Evolutionary conservation across 1,140 invertebrate species (phyloP).

Genomic region (Daktulosphaira vitifoliae): DNA sequence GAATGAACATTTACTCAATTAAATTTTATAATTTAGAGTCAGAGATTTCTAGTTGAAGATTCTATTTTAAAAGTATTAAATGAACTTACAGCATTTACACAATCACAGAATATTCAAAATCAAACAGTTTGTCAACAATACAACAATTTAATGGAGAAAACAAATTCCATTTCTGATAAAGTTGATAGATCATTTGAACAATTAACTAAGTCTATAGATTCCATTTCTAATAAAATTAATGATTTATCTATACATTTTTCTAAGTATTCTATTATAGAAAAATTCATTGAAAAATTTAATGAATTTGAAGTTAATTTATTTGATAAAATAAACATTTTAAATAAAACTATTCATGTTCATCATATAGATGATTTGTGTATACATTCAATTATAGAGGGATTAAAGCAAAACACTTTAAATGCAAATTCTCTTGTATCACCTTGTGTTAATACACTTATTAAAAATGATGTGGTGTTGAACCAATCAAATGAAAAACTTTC

Average conservation of each 20-base stretch:
- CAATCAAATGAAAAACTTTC: no score
- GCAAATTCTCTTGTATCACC: no score
- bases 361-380: conserved; percentile 8
- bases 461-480: no score
- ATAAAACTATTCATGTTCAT: conserved; percentile 1
- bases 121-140: conserved; percentile 22
- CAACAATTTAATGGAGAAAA: conserved; percentile 11
- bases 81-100: conserved; percentile 10
- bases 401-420: no score
- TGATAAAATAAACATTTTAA: conserved; percentile 1
- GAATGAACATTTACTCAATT: no score
- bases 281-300: conserved; percentile 1
- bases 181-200: conserved; percentile 17
- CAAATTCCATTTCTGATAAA: conserved; percentile 1
- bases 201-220: background rate
- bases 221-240: conserved; percentile 10
- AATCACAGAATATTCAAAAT: conserved; percentile 21
- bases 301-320: background rate
- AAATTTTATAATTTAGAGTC: background rate
- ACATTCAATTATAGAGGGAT: no score
- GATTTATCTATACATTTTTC: conserved; percentile 2
- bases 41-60: background rate
- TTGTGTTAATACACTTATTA: no score
- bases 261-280: background rate
- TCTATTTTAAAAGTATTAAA: background rate